phyloP scores from a whole-genome alignment of 2,797 vertebrate species.

The Rallus crepitans region DNA sequence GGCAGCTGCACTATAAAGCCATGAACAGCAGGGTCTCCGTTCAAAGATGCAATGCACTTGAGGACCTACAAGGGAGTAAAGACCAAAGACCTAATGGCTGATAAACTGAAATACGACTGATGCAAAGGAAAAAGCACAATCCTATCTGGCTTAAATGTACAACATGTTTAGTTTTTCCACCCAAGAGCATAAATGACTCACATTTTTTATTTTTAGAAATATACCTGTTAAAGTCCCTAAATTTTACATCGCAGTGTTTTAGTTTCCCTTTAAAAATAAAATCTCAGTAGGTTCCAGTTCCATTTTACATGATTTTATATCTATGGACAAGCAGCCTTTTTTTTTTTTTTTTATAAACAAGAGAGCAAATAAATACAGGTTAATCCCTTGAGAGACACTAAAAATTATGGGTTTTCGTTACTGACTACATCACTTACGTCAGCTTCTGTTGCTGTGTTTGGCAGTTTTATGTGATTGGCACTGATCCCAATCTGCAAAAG shows the following conservation, averaged over 20 bases:
- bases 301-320: not conserved
- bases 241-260: not conserved
- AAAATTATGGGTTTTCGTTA: not conserved
- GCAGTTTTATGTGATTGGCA: constrained; percentile 91
- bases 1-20: constrained; percentile 97
- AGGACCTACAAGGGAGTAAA: constrained; percentile 83
- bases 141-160: not conserved
- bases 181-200: not conserved
- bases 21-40: constrained; percentile 91
- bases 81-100: not conserved
- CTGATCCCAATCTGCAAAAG: constrained; percentile 92
- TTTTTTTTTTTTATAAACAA: not conserved
- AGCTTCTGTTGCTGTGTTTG: constrained; percentile 89
- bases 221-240: not conserved
- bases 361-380: not conserved
- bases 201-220: not conserved
- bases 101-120: not conserved
- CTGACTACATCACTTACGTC: constrained; percentile 82
- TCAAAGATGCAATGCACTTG: constrained; percentile 87
- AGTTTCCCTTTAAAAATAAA: not conserved
- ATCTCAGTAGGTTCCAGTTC: not conserved
- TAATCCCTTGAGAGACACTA: not conserved
- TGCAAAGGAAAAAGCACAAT: not conserved
- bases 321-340: not conserved
- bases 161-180: not conserved